These are phyloP conservation scores for Sarcophaga peregrina DNA, from an alignment of 1,140 invertebrate species.

Conservation along the genomic window DNA sequence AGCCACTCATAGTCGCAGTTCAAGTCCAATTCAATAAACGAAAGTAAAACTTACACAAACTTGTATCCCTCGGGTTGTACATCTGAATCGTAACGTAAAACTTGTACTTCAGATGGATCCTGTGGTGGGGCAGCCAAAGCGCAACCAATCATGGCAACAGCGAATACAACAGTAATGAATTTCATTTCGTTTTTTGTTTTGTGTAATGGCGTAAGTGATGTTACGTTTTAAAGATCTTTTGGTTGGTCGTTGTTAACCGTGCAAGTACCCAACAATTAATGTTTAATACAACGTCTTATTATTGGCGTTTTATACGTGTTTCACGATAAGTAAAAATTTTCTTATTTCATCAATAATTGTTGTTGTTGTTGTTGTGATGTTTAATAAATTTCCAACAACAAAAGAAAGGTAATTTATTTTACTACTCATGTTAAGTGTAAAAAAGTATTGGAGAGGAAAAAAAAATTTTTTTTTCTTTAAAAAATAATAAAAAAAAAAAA, in stretches of 20 bases:
- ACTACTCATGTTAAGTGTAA: not conserved
- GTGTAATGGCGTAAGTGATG: not conserved
- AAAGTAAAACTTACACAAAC: slow-evolving; percentile 65
- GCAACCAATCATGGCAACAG: slow-evolving; percentile 44
- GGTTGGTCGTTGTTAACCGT: slow-evolving; percentile 43
- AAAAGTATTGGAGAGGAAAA: not conserved
- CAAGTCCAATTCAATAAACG: not conserved
- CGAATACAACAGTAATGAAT: slow-evolving; percentile 50
- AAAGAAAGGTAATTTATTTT: not conserved
- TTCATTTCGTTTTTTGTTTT: slow-evolving; percentile 56
- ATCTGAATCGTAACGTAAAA: slow-evolving; percentile 61
- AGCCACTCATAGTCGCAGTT: not conserved
- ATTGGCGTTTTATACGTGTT: slow-evolving; percentile 56
- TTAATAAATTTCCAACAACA: not conserved
- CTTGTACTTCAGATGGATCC: slow-evolving; percentile 52
- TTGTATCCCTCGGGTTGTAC: slow-evolving; percentile 66
- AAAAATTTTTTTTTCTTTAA: no score
- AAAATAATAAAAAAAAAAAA: not conserved
- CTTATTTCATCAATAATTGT: not conserved
- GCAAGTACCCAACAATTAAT: slow-evolving; percentile 57
- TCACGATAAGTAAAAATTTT: not conserved
- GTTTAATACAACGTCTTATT: slow-evolving; percentile 51
- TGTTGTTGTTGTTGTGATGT: not conserved
- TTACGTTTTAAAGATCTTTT: slow-evolving; percentile 30
- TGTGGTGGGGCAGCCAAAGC: slow-evolving; percentile 46